A percentile compares a stretch with the other conserved stretches of the same genome.
Evolutionary conservation across 2,888 invertebrate genomes (phyloP).

Genomic region (Nebria brevicollis): DNA sequence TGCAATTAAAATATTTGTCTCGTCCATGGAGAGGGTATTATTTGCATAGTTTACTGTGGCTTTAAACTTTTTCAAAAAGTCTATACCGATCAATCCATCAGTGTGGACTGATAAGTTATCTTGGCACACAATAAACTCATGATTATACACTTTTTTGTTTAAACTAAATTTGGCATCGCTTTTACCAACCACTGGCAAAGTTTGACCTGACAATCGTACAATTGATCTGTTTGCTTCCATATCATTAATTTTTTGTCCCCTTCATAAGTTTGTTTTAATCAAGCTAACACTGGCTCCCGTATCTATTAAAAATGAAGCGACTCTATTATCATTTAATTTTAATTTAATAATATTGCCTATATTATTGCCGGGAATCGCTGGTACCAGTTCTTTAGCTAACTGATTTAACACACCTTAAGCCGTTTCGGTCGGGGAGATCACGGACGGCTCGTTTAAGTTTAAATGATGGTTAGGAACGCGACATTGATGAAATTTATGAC

Average conservation of each 20-base stretch:
- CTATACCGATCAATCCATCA: slow-evolving; percentile 23
- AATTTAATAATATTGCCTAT: too few relatives aligned
- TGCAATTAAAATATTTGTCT: not conserved
- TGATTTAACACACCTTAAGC: too few relatives aligned
- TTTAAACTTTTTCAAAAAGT: slow-evolving; percentile 8
- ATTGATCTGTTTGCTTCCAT: too few relatives aligned
- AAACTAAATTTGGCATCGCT: not conserved
- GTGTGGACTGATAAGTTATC: slow-evolving; percentile 6
- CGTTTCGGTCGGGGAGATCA: not conserved
- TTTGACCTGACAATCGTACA: too few relatives aligned
- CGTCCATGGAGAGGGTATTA: slow-evolving; percentile 3
- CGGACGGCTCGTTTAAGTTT: not conserved
- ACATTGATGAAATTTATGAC: not conserved
- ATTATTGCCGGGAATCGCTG: too few relatives aligned
- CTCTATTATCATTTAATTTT: not conserved
- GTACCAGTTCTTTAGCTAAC: not conserved
- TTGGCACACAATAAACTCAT: not conserved
- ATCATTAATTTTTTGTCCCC: too few relatives aligned
- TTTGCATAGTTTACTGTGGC: not conserved
- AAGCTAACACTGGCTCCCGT: too few relatives aligned
- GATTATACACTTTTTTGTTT: not conserved
- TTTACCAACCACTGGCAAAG: slow-evolving; percentile 6
- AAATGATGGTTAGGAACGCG: not conserved
- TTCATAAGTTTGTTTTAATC: too few relatives aligned
- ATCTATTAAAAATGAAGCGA: slow-evolving; percentile 9